Evolutionary conservation across 2,888 invertebrate species (phyloP), one percentile per base, ranked within the genome.

Genomic region (Leucozona laternaria): DNA sequence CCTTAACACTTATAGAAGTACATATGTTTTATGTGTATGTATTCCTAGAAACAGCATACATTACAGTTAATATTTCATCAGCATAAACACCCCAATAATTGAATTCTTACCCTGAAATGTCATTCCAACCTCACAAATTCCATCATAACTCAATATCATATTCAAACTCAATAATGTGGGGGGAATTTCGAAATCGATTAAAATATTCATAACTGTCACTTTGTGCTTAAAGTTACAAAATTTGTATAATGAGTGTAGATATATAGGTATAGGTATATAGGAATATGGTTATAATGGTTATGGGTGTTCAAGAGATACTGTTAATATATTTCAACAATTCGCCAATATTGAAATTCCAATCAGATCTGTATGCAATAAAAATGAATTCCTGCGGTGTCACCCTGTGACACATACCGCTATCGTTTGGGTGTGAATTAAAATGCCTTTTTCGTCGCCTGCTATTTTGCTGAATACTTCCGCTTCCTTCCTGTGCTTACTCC

Each of bases 291-390:
- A n/a, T n/a, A n/a, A 31, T 31, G 28, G 10, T 50, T n/a, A 25
- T 31, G 28, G 4, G 40, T 50, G 37, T 70, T 68, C 57, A 70
- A 78, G 77, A 40, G 78, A 64, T 53, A 86, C 62, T 79, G 78
- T 79, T 60, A 82, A 86, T 71, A 86, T 75, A 75, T 79, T 86
- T 86, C 66, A 72, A 48, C 53, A 79, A 75, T 82, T 79, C 45
- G 50, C 57, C 64, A 45, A 48, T 57, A 82, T 82, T 82, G 73
- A 79, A 78, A 82, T 79, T 82, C 78, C 86, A 82, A 86, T 86
- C 86, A 82, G 82, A 85, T 77, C 50, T 72, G 28, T 77, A 66
- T 28, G 58, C 43, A 81, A 81, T 68, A 73, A 57, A 77, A 62
- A 50, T 57, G 25, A 62, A 73, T 70, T 78, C 34, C 62, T 85